Base-by-base conservation (phyloP, 2,113 vertebrate species). In the Apodemus speciosus region DNA sequence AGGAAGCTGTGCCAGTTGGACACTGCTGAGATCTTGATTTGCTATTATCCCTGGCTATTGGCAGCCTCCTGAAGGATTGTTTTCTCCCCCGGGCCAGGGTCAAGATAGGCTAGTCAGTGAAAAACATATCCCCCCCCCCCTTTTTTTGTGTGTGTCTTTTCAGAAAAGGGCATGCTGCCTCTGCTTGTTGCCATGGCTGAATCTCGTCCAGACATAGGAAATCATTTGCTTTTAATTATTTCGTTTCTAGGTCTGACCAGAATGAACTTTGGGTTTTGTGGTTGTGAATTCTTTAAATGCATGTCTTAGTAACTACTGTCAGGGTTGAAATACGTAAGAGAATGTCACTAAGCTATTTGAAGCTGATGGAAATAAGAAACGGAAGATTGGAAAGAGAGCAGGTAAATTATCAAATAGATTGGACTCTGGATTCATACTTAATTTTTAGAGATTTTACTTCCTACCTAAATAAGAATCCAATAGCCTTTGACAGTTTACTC, bases 121-220 rank as follows among this genome's bases (percentile, higher is more conserved):
- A 88, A 96, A 62, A 72, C 9, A 90, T 80, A 30, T 4, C 80
- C 27, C 3, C 1, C 25, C 10, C 10, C 25, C 10, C n/a, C n/a
- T 21, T 16, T 27, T 14, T 43, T n/a, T n/a, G n/a, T n/a, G n/a
- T 43, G 94, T 53, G 43, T 13, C 51, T 90, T 95, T 94, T 88
- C 49, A 62, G 79, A 92, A 93, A 92, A 96, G 53, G 46, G 30
- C 66, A 35, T 71, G 60, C 71, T 93, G 53, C 62, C 30, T 80
- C 56, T 80, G 81, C 38, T 68, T 40, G 83, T 97, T 97, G 97
- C 89, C 92, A 86, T 72, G 43, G 84, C 85, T 96, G 87, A 35
- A 0, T 68, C 35, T 77, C 76, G 56, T 2, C 46, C 1, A 89
- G 62, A 83, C 0, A 35, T 1, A 77, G 69, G 53, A 97, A 96